Evolutionary conservation across 1,140 invertebrate genomes (phyloP).

Genomic region (Asbolus verrucosus): DNA sequence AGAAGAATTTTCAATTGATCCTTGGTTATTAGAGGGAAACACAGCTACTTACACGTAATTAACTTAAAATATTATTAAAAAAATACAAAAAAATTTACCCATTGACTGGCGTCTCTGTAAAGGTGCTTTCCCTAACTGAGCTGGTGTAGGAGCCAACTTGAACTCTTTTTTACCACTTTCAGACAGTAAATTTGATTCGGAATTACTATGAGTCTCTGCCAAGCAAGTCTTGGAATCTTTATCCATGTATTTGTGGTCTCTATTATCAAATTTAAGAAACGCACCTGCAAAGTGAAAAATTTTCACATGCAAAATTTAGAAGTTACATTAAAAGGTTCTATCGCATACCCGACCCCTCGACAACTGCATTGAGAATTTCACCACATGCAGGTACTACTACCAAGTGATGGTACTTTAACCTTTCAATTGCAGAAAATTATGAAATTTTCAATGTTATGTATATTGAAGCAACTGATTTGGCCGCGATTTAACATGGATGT

Average conservation of each 20-base stretch:
- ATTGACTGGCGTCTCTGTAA: slow-evolving; percentile 85
- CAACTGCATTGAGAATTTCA: no score
- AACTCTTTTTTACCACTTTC: slow-evolving; percentile 69
- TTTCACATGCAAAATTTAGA: no score
- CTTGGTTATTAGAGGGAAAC: slow-evolving; percentile 33
- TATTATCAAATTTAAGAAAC: slow-evolving; percentile 15
- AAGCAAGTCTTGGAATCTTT: slow-evolving; percentile 3
- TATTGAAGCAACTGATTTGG: no score
- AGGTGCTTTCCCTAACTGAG: slow-evolving; percentile 89
- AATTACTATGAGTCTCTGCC: slow-evolving; percentile 1
- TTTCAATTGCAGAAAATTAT: no score
- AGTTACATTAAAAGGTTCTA: no score
- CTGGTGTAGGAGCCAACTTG: slow-evolving; percentile 91
- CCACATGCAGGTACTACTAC: no score
- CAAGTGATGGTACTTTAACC: no score
- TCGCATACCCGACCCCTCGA: no score
- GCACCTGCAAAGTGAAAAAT: slow-evolving; percentile 15
- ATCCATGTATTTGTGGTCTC: slow-evolving; percentile 4
- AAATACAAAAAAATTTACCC: slow-evolving; percentile 66
- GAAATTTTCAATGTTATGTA: no score
- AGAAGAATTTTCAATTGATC: neutral
- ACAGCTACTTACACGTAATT: slow-evolving; percentile 24
- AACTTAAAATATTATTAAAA: neutral
- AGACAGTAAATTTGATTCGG: neutral
- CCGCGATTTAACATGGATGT: no score